Evolutionary conservation across 1,140 invertebrate genomes (phyloP).

Genomic region (Lucilia sericata): DNA sequence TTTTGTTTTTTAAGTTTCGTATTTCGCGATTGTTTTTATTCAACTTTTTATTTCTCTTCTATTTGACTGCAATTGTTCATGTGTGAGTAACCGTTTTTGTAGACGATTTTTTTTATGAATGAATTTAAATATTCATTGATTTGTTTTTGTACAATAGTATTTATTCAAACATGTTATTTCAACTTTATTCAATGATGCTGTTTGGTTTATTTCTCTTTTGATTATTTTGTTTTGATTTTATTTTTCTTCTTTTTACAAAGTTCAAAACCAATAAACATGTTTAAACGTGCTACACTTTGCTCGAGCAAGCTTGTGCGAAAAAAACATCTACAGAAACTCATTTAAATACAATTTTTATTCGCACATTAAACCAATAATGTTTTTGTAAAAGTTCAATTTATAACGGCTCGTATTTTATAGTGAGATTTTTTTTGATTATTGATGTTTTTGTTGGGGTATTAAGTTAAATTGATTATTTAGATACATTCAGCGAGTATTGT

Average conservation of each 20-base stretch:
- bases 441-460: no score
- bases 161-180: neutral
- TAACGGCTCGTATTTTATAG: neutral
- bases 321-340: no score
- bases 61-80: neutral
- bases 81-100: neutral
- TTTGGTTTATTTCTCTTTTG: neutral
- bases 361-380: no score
- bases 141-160: neutral
- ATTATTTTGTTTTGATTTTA: neutral
- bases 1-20: neutral
- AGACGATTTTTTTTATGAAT: constrained; percentile 18
- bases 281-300: neutral
- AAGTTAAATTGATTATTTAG: no score
- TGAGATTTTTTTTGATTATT: neutral
- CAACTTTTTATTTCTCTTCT: neutral
- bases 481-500: no score
- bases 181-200: neutral
- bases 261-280: constrained; percentile 8
- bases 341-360: no score
- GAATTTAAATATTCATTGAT: constrained; percentile 31
- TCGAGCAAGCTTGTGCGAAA: neutral
- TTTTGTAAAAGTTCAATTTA: neutral
- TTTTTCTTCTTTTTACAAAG: neutral
- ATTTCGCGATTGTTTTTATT: neutral